Conservation (phyloP, 1,140 invertebrate species). For the Drosophila rhopaloa region DNA sequence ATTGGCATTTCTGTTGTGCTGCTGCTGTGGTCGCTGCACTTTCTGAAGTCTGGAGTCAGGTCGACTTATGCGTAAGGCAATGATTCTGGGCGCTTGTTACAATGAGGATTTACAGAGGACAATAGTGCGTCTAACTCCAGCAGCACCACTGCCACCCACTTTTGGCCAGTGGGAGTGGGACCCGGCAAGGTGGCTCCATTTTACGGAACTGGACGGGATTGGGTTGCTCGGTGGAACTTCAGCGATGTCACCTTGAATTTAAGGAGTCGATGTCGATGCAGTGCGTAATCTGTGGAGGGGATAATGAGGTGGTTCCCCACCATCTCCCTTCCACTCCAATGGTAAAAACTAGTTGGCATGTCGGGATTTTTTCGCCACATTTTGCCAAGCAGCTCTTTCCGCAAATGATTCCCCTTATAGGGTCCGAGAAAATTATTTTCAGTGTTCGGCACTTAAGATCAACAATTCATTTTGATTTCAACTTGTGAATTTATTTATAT, state of each 20-base stretch:
- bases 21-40: constrained; percentile 63
- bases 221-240: background rate
- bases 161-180: constrained; percentile 6
- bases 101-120: constrained; percentile 84
- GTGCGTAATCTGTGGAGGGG: constrained; percentile 46
- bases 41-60: constrained; percentile 61
- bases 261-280: constrained; percentile 54
- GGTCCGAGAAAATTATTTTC: background rate
- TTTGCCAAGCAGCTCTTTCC: constrained; percentile 1
- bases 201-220: constrained; percentile 6
- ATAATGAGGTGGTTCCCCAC: constrained; percentile 4
- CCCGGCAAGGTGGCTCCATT: constrained; percentile 9
- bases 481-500: no score
- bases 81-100: constrained; percentile 84
- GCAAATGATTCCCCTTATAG: background rate
- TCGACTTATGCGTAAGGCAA: constrained; percentile 78
- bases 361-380: background rate
- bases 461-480: background rate
- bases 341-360: constrained; percentile 21
- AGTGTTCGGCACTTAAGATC: background rate
- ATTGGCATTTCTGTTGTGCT: constrained; percentile 53
- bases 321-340: background rate
- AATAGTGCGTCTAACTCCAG: constrained; percentile 83
- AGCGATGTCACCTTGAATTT: constrained; percentile 64
- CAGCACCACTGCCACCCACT: constrained; percentile 49